Evolutionary conservation across 2,113 vertebrate genomes (phyloP), one percentile per base, ranked within the genome.

Genomic region (Paedocypris sp.): DNA sequence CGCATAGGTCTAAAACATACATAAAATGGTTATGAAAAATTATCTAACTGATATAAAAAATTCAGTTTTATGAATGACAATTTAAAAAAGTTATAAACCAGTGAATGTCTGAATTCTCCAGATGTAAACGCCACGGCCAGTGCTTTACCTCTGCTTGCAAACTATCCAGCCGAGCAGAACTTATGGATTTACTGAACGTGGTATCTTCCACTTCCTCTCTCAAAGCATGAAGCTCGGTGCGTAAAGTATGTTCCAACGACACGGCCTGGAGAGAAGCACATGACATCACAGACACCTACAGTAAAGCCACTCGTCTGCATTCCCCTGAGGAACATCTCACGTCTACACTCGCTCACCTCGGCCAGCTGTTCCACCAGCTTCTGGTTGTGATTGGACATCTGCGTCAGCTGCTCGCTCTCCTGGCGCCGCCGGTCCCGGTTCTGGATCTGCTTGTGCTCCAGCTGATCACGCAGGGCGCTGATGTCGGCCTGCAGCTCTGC

Each of bases 361-460:
- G 86, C 79, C 5, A 88, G 73, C 68, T 87, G 85, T 70, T 87
- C 86, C 71, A 88, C 86, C 45, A 88, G 57, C 2, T 81, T 79
- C 13, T 88, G 86, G 75, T 88, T 88, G 39, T 88, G 86, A 64
- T 50, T 82, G 70, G 81, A 75, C 13, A 88, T 67, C 49, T 86
- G 83, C 1, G 70, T 73, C 45, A 88, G 75, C 48, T 85, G 83
- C 13, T 83, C 78, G 1, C 68, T 77, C 60, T 86, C 86, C 35
- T 86, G 83, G 5, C 67, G 76, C 2, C 80, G 70, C 10, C 75
- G 68, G 64, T 81, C 79, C 0, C 78, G 70, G 5, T 79, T 82
- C 46, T 75, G 75, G 51, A 33, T 74, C n/a, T 79, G 80, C 56
- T 82, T 71, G 23, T 58, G 76, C 19, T 85, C 78, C 61, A 85